Evolutionary conservation across 2,797 vertebrate genomes (phyloP).

Genomic region (Euphonia xanthogaster): DNA sequence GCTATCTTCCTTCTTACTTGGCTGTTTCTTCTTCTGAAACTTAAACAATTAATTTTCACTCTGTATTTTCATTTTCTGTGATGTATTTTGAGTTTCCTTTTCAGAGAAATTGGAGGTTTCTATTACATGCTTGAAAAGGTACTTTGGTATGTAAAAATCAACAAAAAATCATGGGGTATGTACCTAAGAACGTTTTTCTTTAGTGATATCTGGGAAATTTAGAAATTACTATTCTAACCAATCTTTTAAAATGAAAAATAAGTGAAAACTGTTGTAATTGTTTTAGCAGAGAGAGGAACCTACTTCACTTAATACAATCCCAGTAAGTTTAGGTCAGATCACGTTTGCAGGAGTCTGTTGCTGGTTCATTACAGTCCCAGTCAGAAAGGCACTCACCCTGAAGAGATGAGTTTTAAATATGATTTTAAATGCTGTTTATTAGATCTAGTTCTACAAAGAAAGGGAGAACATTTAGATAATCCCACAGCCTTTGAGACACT

Average conservation of each 20-base stretch:
- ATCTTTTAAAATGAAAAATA: not conserved
- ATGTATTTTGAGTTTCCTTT: not conserved
- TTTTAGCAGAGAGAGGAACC: not conserved
- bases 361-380: not conserved
- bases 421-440: not conserved
- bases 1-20: not conserved
- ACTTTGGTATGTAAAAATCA: not conserved
- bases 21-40: not conserved
- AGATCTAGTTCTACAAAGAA: not conserved
- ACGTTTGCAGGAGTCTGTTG: not conserved
- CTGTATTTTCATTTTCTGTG: not conserved
- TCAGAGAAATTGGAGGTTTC: not conserved
- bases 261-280: not conserved
- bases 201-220: not conserved
- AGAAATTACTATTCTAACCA: not conserved
- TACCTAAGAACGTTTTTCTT: not conserved
- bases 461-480: not conserved
- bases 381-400: not conserved
- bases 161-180: not conserved
- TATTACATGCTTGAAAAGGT: not conserved
- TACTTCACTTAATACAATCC: not conserved
- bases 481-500: not conserved
- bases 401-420: not conserved
- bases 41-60: not conserved
- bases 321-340: not conserved